phyloP scores from a whole-genome alignment of 2,113 vertebrate genomes.

The Sturnus vulgaris region DNA sequence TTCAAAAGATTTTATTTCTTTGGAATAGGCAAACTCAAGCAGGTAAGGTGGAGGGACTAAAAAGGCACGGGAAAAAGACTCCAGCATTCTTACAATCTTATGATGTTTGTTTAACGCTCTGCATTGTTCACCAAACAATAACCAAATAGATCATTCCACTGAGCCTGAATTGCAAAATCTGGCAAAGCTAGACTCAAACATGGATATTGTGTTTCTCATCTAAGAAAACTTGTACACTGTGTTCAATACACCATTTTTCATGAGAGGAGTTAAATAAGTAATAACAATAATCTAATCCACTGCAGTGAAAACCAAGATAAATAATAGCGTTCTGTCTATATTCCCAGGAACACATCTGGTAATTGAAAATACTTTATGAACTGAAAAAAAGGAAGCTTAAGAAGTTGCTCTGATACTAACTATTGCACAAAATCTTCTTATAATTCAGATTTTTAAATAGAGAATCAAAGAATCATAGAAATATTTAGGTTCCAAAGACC shows the following conservation, averaged over 20 bases:
- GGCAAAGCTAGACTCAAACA: background rate
- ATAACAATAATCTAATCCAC: background rate
- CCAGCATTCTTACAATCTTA: background rate
- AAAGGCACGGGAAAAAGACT: background rate
- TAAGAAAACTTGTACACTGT: background rate
- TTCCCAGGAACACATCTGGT: background rate
- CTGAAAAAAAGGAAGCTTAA: background rate
- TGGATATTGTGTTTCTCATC: background rate
- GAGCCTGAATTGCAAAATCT: slow-evolving; percentile 20
- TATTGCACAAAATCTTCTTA: background rate
- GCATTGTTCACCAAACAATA: slow-evolving; percentile 52
- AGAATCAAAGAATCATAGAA: background rate
- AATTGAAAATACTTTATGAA: background rate
- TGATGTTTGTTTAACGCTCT: background rate
- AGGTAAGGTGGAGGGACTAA: background rate
- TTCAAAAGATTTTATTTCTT: background rate
- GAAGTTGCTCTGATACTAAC: background rate
- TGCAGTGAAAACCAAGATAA: background rate
- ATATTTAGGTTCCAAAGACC: background rate
- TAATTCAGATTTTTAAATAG: background rate
- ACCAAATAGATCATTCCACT: slow-evolving; percentile 24
- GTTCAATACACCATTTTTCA: background rate
- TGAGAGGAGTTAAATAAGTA: background rate
- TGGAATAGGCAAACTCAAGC: background rate
- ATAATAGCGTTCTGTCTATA: background rate